Conservation (phyloP, 2,113 vertebrate genomes). For the Eptesicus fuscus region DNA sequence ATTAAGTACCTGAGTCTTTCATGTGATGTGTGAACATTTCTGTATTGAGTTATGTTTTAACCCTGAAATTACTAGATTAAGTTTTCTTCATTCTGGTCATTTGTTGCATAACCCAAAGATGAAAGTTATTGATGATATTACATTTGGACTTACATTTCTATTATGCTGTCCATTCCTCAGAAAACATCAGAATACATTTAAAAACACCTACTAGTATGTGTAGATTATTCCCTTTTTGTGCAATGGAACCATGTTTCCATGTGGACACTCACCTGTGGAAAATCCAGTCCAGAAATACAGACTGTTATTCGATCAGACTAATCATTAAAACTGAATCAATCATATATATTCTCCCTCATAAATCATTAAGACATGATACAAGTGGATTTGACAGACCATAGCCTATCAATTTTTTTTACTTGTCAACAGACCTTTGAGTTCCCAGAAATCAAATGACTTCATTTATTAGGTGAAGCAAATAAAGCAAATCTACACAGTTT, state of each 20-base stretch:
- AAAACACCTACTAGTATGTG: background rate
- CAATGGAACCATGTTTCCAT: background rate
- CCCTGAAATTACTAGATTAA: background rate
- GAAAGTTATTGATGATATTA: background rate
- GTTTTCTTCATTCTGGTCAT: background rate
- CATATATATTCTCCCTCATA: background rate
- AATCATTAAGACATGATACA: conserved; percentile 44
- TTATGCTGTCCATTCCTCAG: background rate
- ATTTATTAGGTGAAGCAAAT: background rate
- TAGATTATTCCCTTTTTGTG: background rate
- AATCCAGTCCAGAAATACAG: background rate
- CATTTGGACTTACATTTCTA: background rate
- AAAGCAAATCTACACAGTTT: background rate
- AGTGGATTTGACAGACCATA: conserved; percentile 15
- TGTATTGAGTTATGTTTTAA: conserved; percentile 25
- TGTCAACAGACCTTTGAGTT: conserved; percentile 1
- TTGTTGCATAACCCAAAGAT: background rate
- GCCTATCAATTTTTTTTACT: background rate
- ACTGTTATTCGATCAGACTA: background rate
- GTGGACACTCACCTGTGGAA: background rate
- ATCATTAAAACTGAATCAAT: conserved; percentile 43
- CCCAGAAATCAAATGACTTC: conserved; percentile 15
- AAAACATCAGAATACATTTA: background rate
- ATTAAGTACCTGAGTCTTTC: background rate
- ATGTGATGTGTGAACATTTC: background rate